Evolutionary conservation across 2,797 vertebrate species (phyloP), one percentile per base, ranked within the genome.

Genomic region (Florisuga fusca): DNA sequence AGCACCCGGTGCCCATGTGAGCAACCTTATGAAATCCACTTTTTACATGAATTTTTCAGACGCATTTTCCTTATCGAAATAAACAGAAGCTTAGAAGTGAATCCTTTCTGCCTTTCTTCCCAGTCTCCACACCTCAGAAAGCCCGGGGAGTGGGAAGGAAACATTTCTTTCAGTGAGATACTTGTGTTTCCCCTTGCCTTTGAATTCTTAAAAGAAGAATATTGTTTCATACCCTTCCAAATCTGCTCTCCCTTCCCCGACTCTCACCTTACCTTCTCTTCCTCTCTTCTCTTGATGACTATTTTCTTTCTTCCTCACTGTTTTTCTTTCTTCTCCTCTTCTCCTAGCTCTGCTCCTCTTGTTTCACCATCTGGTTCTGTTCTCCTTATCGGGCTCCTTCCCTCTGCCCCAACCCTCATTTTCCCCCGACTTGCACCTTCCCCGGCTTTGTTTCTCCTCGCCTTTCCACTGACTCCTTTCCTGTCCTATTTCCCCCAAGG

Each of bases 301-400:
- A 92, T 89, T 95, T 96, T 94, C 95, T 96, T 97, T 94, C 90
- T 95, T 97, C 91, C 83, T 94, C 67, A 84, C 89, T 96, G 94
- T 97, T 96, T 96, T 97, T 95, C 93, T 97, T 97, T 94, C 95
- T 93, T 93, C 95, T 87, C 57, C 7, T 95, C 91, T 77, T 95
- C 84, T 96, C 84, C 84, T 92, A 61, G 84, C 84, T 93, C 84
- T 66, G 90, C 90, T 96, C 94, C 95, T 96, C 94, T 94, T 91
- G 86, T 97, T 96, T 96, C 95, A 96, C 96, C 94, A 95, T 95
- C 96, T 96, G 94, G 87, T 96, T 92, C 92, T 96, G 81, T 3
- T 96, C 90, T 93, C 79, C 92, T 92, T 94, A 95, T 95, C 95
- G 48, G 59, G 33, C 86, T 58, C 79, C 69, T 59, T 90, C 58